Base-by-base conservation (phyloP, 2,797 vertebrate genomes). In the Phrynocephalus forsythii region DNA sequence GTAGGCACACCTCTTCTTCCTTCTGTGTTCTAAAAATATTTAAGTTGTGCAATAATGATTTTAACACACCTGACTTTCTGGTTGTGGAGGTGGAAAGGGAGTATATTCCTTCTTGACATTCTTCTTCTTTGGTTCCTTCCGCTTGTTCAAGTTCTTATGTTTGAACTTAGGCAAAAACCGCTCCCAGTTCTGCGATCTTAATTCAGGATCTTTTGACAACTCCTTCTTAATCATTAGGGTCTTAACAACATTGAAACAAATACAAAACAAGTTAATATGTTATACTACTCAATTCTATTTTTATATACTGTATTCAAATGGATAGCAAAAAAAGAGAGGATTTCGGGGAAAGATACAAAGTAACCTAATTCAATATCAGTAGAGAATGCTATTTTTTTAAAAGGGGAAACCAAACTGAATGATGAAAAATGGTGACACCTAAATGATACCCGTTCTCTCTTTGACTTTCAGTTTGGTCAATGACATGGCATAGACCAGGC, bases 151-250 rank as follows among this genome's bases (percentile, higher is more conserved):
- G 95, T 98, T 99, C 94, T 99, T 99, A 94, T 97, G 97, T 84
- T 98, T 98, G 96, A 99, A 99, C 83, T 97, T 97, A 2, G 99
- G 99, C 93, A 99, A 96, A 96, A 99, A 99, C 71, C 98, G 97
- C 83, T 99, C 98, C 99, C 99, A 99, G 91, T 94, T 98, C 94
- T 99, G 98, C 67, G 86, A 72, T 84, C 98, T 96, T 88, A 99
- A 96, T 52, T 99, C 98, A 0, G 98, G 96, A 95, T 99, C 98
- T 94, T 97, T 99, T 89, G 98, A 95, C 82, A 99, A 95, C 93
- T 99, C 99, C 44, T 97, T 97, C 94, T 99, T 99, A 96, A 99
- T 99, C 99, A 99, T 99, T 93, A 99, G 95, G 0, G 98, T 98
- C 99, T 98, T 94, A 44, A 83, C 68, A 76, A 88, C 83, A 87